Base-by-base conservation (phyloP, 2,888 invertebrate genomes). In the Acanthopleura granulata region DNA sequence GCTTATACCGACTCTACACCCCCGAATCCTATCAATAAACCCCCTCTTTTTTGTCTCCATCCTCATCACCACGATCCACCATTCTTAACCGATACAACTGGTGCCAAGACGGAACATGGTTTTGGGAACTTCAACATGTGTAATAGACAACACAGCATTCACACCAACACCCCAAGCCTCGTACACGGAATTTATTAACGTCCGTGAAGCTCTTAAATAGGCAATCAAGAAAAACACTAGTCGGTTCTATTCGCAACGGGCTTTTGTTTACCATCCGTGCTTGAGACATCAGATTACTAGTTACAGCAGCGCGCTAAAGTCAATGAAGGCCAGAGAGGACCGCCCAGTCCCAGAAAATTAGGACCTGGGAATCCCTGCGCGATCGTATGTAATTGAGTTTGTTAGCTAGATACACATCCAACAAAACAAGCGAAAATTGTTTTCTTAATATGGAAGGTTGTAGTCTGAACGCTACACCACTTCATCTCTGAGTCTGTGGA, bases 341-440 rank as follows among this genome's bases (percentile, higher is more conserved):
- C 66, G 66, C 16, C 66, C 22, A 27, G 16, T 16, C 16, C 66
- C 27, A 22, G 29, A 27, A 27, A 66, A 66, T 27, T 66, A 22
- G 25, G 18, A 22, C 14, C 22, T 25, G 6, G 66, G 22, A 16
- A 16, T 66, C 22, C 16, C 1, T 66, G 22, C 16, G 18, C 29
- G 66, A 27, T 27, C 29, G 29, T 66, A 66, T 18, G 29, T 27
- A 66, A 66, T 66, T 14, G 29, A 66, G 29, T 66, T 66, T 66
- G 66, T 66, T 66, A 66, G 66, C 29, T 66, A 22, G 66, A 66
- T 66, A 66, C 66, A 66, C 66, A 27, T 66, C 29, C 29, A 22
- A 25, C 29, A 27, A 66, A 66, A 66, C 66, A 66, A 66, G 66
- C 25, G 66, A 66, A 66, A 66, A 66, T 66, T 66, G 66, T 66